phyloP scores from a whole-genome alignment of 2,113 vertebrate species.

The Dasypus novemcinctus region DNA sequence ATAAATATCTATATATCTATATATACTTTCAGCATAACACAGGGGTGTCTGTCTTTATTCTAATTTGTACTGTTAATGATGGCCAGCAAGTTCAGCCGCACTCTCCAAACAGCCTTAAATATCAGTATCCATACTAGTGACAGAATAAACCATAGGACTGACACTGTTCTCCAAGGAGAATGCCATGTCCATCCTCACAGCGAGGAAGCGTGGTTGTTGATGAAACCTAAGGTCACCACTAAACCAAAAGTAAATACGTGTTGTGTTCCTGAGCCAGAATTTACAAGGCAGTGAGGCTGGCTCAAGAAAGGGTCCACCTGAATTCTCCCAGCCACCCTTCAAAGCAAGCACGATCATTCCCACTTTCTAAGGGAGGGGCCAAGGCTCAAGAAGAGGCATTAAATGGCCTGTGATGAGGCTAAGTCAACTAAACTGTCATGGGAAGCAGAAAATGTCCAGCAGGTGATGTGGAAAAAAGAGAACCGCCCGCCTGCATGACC shows the following conservation, averaged over 20 bases:
- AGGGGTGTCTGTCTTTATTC: constrained; percentile 55
- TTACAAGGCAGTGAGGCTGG: not conserved
- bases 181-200: not conserved
- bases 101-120: not conserved
- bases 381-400: not conserved
- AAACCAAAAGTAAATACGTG: not conserved
- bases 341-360: not conserved
- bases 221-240: not conserved
- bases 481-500: not conserved
- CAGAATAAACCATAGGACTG: not conserved
- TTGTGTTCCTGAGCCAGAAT: not conserved
- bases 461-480: not conserved
- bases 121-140: not conserved
- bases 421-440: not conserved
- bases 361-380: not conserved
- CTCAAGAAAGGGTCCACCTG: not conserved
- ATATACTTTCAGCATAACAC: constrained; percentile 72
- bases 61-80: not conserved
- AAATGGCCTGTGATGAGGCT: not conserved
- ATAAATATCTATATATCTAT: constrained; percentile 71
- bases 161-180: not conserved
- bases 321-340: not conserved
- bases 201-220: not conserved
- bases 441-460: not conserved
- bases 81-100: not conserved